Evolutionary conservation across 2,113 vertebrate species (phyloP), one percentile per base, ranked within the genome.

Genomic region (Accipiter virgatus): DNA sequence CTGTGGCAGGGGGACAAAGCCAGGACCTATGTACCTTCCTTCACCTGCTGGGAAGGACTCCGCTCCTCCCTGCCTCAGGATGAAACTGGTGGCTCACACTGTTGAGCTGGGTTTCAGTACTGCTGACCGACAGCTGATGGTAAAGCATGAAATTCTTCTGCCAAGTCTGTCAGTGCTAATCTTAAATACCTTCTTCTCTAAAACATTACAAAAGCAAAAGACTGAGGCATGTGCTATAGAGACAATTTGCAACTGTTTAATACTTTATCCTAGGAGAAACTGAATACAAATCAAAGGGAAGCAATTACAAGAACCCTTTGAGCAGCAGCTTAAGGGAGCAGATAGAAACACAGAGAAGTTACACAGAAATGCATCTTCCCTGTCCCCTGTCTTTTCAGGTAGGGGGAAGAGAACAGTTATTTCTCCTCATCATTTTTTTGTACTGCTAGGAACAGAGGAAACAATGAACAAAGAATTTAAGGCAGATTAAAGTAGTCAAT

Each of bases 121-220:
- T 34, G 50, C 48, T 1, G 0, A 66, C 0, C 0, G 0, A 94
- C 19, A 92, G 13, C 38, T 47, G 20, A 38, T 4, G 16, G 88
- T 21, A 90, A 85, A 65, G 27, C 53, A 83, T 0, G 0, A 2
- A 8, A 26, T 58, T 87, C 58, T 75, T 84, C n/a, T 77, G 53
- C 67, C 70, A 79, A 27, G 22, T 43, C 53, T 45, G 36, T 43
- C 89, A 77, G 45, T 3, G 13, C 17, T n/a, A 18, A 58, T 26
- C 14, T 59, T 66, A 70, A 86, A 74, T 12, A 74, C 26, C 23
- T 59, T 67, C 71, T 79, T 66, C 50, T 89, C 50, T 73, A 55
- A 89, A 47, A 52, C 26, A 56, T 2, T 42, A 8, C 7, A 63
- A 80, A 87, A 89, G 50, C 36, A 40, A 9, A 88, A 86, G 66